Evolutionary conservation across 2,113 vertebrate genomes (phyloP).

Genomic region (Castor canadensis): DNA sequence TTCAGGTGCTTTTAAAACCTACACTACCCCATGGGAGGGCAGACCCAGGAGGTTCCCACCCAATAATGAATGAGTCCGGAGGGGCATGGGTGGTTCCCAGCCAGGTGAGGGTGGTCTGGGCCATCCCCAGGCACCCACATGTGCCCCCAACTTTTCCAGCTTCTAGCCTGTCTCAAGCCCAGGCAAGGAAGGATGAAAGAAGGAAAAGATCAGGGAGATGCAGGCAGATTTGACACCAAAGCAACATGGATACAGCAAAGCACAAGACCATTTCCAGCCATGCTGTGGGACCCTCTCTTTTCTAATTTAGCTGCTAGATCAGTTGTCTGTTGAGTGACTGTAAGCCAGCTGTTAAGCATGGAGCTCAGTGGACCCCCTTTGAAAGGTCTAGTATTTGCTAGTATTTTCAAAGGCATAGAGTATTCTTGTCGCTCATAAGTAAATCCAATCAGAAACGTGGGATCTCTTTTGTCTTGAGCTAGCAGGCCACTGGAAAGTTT

Average conservation of each 20-base stretch:
- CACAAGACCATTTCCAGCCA: neutral
- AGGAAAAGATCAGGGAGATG: neutral
- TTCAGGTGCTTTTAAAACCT: too few relatives aligned
- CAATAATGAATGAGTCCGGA: too few relatives aligned
- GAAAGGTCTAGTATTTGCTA: slow-evolving; percentile 10
- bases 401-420: slow-evolving; percentile 55
- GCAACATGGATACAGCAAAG: neutral
- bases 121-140: too few relatives aligned
- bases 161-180: too few relatives aligned
- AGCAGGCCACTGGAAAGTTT: slow-evolving; percentile 64
- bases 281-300: neutral
- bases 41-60: too few relatives aligned
- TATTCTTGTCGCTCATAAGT: slow-evolving; percentile 41
- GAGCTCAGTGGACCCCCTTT: neutral
- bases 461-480: slow-evolving; percentile 12
- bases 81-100: too few relatives aligned
- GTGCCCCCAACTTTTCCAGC: too few relatives aligned
- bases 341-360: neutral
- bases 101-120: too few relatives aligned
- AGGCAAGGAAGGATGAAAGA: neutral
- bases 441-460: slow-evolving; percentile 50
- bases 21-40: too few relatives aligned
- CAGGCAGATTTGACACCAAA: neutral
- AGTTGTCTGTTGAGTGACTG: neutral
- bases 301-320: neutral